These are phyloP conservation scores for Asobara japonica DNA, from an alignment of 1,140 invertebrate genomes.

Conservation along the genomic window DNA sequence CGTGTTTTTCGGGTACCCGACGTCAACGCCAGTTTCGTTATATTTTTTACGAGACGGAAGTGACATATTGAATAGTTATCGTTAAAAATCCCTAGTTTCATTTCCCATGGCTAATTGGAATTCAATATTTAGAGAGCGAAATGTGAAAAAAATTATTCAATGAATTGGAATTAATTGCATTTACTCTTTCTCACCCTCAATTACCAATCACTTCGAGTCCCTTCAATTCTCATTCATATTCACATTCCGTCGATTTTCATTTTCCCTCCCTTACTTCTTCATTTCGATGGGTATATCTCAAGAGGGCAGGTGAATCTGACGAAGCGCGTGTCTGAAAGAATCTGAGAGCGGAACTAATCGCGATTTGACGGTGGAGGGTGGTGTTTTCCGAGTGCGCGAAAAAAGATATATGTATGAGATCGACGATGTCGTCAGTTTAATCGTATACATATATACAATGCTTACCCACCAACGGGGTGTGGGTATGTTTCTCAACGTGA, in stretches of 20 bases:
- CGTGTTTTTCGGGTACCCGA: no score
- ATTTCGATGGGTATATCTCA: not conserved
- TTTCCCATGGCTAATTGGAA: not conserved
- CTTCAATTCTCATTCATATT: not conserved
- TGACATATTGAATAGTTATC: no score
- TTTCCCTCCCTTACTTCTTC: conserved; percentile 14
- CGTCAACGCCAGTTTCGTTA: no score
- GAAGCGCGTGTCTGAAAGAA: conserved; percentile 38
- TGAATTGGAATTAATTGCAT: not conserved
- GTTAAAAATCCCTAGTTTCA: not conserved
- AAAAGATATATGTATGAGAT: conserved; percentile 13
- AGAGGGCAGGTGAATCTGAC: conserved; percentile 41
- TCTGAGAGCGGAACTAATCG: conserved; percentile 45
- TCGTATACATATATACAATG: not conserved
- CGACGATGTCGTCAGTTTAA: not conserved
- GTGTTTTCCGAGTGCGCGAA: conserved; percentile 8
- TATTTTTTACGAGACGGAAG: no score
- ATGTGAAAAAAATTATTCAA: not conserved
- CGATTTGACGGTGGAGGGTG: conserved; percentile 28
- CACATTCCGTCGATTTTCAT: not conserved
- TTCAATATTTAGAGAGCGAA: not conserved
- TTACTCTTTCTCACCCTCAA: not conserved
- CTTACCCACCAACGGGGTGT: not conserved
- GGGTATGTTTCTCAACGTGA: conserved; percentile 21
- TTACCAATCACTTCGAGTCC: not conserved